A percentile compares a stretch with the other conserved stretches of the same genome.
phyloP scores from a whole-genome alignment of 2,113 vertebrate species.

The Malurus melanocephalus region DNA sequence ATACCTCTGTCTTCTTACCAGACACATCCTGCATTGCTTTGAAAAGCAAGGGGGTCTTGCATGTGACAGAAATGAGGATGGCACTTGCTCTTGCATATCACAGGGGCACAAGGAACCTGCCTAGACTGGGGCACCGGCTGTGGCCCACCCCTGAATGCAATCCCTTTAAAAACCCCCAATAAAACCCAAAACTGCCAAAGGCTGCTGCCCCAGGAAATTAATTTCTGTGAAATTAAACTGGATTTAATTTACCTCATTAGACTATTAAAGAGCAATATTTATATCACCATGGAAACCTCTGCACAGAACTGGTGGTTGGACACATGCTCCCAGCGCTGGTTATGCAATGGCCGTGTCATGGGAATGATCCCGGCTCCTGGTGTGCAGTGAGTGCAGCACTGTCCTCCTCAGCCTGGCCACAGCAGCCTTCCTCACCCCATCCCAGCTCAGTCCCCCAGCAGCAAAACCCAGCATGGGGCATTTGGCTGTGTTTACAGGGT shows the following conservation, averaged over 20 bases:
- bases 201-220: background rate
- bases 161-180: background rate
- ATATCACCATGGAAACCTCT: constrained; percentile 39
- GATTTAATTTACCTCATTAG: constrained; percentile 34
- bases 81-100: background rate
- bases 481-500: background rate
- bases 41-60: background rate
- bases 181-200: background rate
- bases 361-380: background rate
- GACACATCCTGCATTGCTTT: background rate
- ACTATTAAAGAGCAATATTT: constrained; percentile 40
- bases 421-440: background rate
- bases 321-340: background rate
- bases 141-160: background rate
- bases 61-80: background rate
- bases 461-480: background rate
- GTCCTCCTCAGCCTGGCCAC: background rate
- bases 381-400: background rate
- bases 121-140: background rate
- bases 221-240: constrained; percentile 21
- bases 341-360: constrained; percentile 16
- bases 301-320: background rate
- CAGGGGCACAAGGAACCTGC: background rate
- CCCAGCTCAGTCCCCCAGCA: background rate
- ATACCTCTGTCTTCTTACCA: background rate